Percentiles rank a stretch among this genome's conserved stretches.
These are phyloP conservation scores for Prolemur simus DNA, from an alignment of 2,113 vertebrate genomes.

Conservation along the genomic window DNA sequence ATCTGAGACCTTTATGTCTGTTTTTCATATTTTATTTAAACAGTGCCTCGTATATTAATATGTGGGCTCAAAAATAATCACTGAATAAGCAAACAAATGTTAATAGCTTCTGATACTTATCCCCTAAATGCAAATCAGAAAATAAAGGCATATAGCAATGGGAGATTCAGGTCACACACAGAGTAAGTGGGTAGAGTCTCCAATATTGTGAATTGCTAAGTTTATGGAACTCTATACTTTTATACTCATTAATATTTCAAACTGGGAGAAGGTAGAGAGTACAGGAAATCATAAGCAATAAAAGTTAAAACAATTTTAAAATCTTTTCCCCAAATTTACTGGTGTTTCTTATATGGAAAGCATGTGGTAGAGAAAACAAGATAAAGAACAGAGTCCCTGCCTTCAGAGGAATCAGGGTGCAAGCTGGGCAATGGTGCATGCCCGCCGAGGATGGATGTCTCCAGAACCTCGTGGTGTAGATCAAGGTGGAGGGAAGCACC, in stretches of 20 bases:
- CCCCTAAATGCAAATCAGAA: not conserved
- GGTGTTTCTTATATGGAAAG: not conserved
- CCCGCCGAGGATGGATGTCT: accelerated
- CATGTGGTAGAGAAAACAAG: not conserved
- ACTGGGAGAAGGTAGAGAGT: not conserved
- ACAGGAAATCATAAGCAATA: not conserved
- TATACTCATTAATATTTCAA: not conserved
- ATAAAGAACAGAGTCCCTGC: not conserved
- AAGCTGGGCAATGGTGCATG: not conserved
- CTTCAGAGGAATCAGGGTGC: not conserved
- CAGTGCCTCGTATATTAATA: not conserved
- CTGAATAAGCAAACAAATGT: not conserved
- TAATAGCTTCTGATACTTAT: not conserved
- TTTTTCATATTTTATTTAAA: not conserved
- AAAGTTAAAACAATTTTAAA: not conserved
- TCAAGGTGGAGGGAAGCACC: not conserved
- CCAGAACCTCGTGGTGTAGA: no score
- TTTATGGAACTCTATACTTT: not conserved
- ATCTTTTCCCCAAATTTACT: not conserved
- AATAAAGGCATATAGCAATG: not conserved
- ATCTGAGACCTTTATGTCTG: not conserved
- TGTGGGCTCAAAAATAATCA: not conserved
- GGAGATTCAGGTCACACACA: not conserved
- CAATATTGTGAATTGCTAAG: not conserved
- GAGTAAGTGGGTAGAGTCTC: not conserved